Evolutionary conservation across 2,888 invertebrate genomes (phyloP).

Genomic region (Agonopterix subpropinquella): DNA sequence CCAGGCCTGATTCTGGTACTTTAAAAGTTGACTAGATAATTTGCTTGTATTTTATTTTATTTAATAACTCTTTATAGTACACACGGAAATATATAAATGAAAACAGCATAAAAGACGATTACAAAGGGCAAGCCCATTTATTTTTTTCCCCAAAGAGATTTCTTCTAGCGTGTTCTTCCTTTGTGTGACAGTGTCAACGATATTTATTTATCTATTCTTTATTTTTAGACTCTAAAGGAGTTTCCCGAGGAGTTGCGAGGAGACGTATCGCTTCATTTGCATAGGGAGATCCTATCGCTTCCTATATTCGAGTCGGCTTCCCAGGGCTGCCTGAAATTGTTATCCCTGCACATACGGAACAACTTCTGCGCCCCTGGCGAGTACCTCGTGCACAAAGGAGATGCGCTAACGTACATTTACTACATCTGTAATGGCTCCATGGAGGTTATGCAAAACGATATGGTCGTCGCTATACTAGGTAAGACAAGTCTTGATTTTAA

Average conservation of each 20-base stretch:
- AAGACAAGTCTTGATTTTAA: conserved; percentile 33
- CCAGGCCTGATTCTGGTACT: too few species aligned
- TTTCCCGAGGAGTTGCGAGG: conserved; percentile 97
- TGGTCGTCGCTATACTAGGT: conserved; percentile 98
- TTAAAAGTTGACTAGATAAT: too few species aligned
- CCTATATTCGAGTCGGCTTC: conserved; percentile 97
- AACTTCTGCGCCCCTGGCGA: conserved; percentile 98
- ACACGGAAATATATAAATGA: too few species aligned
- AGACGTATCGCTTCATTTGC: conserved; percentile 96
- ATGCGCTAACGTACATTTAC: conserved; percentile 94
- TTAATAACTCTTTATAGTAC: too few species aligned
- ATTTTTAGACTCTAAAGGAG: conserved; percentile 90
- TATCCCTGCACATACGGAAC: conserved; percentile 93
- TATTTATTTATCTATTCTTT: conserved; percentile 13
- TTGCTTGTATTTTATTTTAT: too few species aligned
- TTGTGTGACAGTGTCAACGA: too few species aligned
- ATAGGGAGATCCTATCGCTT: conserved; percentile 93
- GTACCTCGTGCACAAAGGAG: conserved; percentile 94
- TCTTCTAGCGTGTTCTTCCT: too few species aligned
- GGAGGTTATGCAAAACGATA: conserved; percentile 97
- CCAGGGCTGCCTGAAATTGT: conserved; percentile 94
- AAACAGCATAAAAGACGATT: too few species aligned
- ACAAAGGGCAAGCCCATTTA: too few species aligned
- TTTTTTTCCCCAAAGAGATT: too few species aligned
- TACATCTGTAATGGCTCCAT: conserved; percentile 97